phyloP scores from a whole-genome alignment of 1,140 invertebrate genomes.

The Lineus longissimus region DNA sequence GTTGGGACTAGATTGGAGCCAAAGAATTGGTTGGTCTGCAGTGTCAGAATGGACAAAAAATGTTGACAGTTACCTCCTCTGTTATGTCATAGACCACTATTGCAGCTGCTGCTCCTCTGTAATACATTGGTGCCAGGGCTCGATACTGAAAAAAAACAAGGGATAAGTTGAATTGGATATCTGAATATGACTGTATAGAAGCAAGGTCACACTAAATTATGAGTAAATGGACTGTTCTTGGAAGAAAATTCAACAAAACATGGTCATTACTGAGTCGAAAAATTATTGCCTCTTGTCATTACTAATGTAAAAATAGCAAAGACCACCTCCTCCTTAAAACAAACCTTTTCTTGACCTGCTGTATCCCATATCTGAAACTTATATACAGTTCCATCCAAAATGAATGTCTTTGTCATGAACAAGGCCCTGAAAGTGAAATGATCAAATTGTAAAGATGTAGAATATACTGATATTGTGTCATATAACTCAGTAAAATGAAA shows the following conservation, averaged over 20 bases:
- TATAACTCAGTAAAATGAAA: too few relatives aligned
- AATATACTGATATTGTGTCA: too few relatives aligned
- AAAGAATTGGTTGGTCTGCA: too few relatives aligned
- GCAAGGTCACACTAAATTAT: slow-evolving; percentile 8
- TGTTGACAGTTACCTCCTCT: slow-evolving; percentile 55
- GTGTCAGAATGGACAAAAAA: too few relatives aligned
- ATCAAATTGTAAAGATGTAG: neutral
- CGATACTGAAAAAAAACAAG: slow-evolving; percentile 65
- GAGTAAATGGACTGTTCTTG: neutral
- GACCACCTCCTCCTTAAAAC: too few relatives aligned
- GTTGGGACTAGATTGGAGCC: too few relatives aligned
- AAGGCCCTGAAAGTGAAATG: slow-evolving; percentile 42
- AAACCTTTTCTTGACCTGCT: slow-evolving; percentile 76
- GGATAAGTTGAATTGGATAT: neutral
- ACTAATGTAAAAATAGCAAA: too few relatives aligned
- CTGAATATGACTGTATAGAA: neutral
- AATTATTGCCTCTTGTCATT: too few relatives aligned
- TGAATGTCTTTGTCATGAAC: slow-evolving; percentile 55
- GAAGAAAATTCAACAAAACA: neutral
- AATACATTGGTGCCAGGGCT: slow-evolving; percentile 90
- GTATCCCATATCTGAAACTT: slow-evolving; percentile 73
- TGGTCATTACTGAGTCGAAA: too few relatives aligned
- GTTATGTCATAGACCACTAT: slow-evolving; percentile 89
- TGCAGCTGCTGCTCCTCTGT: slow-evolving; percentile 88
- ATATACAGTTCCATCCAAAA: slow-evolving; percentile 47